A percentile compares a stretch with the other conserved stretches of the same genome.
Evolutionary conservation across 2,888 invertebrate species (phyloP).

Genomic region (Brachyopa scutellaris): DNA sequence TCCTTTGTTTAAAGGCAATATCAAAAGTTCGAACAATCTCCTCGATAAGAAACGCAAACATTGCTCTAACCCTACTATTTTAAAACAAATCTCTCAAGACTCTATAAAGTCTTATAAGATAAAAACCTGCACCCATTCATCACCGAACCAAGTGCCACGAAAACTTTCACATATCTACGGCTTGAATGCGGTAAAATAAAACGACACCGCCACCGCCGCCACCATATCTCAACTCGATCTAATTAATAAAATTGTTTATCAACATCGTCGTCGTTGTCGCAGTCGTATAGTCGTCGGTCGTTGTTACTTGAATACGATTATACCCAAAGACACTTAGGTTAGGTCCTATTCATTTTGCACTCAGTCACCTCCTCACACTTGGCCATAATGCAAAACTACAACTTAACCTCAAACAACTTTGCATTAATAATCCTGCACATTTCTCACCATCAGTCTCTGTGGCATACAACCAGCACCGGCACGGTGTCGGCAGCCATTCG

Average conservation of each 20-base stretch:
- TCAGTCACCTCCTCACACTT: constrained; percentile 36
- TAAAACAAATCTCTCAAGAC: background rate
- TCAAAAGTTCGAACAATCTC: background rate
- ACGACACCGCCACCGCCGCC: constrained; percentile 1
- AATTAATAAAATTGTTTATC: constrained; percentile 64
- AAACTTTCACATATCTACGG: constrained; percentile 52
- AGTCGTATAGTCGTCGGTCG: constrained; percentile 6
- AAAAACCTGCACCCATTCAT: constrained; percentile 46
- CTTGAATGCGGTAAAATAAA: constrained; percentile 21
- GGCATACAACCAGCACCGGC: background rate
- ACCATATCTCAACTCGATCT: constrained; percentile 36
- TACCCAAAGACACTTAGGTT: constrained; percentile 19
- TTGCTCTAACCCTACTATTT: background rate
- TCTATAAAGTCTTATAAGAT: background rate
- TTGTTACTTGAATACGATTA: constrained; percentile 28
- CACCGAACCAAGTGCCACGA: constrained; percentile 21
- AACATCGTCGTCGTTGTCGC: constrained; percentile 33
- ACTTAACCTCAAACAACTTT: constrained; percentile 53
- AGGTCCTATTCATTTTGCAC: constrained; percentile 50
- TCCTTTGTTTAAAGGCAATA: too few species aligned
- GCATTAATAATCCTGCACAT: constrained; percentile 60
- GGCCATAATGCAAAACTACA: constrained; percentile 36
- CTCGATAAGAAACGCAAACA: background rate
- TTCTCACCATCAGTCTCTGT: constrained; percentile 45
- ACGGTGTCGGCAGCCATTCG: constrained; percentile 38